Conservation (phyloP, 1,140 invertebrate species). For the Drosophila sucinea region DNA sequence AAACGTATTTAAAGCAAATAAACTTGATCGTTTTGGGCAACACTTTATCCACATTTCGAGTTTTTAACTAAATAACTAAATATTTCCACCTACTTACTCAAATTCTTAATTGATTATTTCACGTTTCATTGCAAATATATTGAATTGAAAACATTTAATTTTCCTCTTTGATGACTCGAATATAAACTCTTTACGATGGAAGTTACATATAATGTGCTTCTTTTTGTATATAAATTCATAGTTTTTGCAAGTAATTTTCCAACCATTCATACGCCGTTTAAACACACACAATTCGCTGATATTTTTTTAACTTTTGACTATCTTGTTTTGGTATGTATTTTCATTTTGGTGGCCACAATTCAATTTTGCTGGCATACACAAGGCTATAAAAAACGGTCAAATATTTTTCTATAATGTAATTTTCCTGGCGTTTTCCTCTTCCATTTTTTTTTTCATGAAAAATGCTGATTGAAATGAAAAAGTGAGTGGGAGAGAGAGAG, state of each 20-base stretch:
- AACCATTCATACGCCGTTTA: conserved; percentile 34
- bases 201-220: background rate
- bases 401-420: conserved; percentile 76
- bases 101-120: too few relatives aligned
- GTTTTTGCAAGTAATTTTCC: conserved; percentile 8
- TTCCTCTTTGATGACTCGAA: too few relatives aligned
- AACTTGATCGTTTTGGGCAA: too few relatives aligned
- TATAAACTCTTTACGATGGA: background rate
- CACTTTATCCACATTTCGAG: too few relatives aligned
- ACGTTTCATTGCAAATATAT: too few relatives aligned
- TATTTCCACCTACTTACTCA: too few relatives aligned
- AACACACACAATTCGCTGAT: conserved; percentile 26
- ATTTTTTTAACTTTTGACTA: conserved; percentile 35
- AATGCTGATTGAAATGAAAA: conserved; percentile 72
- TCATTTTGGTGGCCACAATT: conserved; percentile 61
- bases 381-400: conserved; percentile 67
- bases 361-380: conserved; percentile 55
- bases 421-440: conserved; percentile 64
- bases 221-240: conserved; percentile 6
- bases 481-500: conserved; percentile 11
- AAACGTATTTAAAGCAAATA: too few relatives aligned
- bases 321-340: conserved; percentile 15
- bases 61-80: too few relatives aligned
- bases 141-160: too few relatives aligned
- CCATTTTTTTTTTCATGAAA: conserved; percentile 53